Evolutionary conservation across 2,113 vertebrate genomes (phyloP).

Genomic region (Prolemur simus): DNA sequence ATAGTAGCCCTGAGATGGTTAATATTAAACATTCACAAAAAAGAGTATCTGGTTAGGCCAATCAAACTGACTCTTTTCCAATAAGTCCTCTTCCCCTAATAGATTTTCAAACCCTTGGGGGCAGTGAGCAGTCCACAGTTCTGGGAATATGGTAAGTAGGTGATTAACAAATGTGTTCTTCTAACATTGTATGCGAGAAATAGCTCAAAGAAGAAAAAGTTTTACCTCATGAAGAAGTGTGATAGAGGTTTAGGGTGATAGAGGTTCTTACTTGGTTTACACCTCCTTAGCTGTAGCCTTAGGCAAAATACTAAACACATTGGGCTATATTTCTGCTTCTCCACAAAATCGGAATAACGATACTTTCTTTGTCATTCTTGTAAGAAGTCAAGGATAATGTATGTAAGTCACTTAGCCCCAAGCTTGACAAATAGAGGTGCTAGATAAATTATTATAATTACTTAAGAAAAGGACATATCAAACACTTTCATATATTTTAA

Average conservation of each 20-base stretch:
- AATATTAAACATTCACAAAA: neutral
- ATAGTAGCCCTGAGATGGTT: neutral
- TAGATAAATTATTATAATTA: neutral
- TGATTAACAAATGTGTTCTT: neutral
- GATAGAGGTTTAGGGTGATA: neutral
- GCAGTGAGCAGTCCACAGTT: neutral
- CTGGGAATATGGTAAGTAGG: neutral
- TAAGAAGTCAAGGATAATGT: neutral
- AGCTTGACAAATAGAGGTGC: neutral
- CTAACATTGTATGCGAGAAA: neutral
- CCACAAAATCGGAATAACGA: neutral
- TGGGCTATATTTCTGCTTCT: neutral
- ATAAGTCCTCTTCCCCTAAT: neutral
- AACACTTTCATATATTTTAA: neutral
- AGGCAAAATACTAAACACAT: neutral
- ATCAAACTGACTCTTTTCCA: neutral
- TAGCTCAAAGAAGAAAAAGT: neutral
- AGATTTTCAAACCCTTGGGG: neutral
- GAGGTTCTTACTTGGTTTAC: neutral
- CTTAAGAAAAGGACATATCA: neutral
- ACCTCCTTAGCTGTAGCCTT: neutral
- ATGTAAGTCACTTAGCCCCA: neutral
- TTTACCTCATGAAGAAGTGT: neutral
- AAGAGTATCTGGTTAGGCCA: neutral
- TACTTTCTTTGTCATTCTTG: neutral